These are phyloP conservation scores for Phrynocephalus versicolor DNA, from an alignment of 2,113 vertebrate species.

Conservation along the genomic window DNA sequence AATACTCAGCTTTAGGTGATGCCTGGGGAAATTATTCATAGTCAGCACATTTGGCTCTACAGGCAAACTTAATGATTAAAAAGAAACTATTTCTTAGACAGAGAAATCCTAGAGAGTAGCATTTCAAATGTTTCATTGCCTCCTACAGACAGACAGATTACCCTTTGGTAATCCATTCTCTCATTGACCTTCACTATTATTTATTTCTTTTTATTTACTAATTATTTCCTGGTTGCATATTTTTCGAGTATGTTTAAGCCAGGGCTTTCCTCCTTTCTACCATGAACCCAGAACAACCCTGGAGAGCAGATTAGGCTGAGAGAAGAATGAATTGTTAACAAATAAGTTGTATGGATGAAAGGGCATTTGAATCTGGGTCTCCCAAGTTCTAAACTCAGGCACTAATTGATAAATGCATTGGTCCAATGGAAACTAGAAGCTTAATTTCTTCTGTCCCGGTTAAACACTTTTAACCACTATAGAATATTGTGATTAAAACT, in stretches of 20 bases:
- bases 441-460: not conserved
- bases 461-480: not conserved
- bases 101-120: not conserved
- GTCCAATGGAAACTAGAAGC: not conserved
- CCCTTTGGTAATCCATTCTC: not conserved
- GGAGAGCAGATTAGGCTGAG: not conserved
- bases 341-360: too few relatives aligned
- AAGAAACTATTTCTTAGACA: not conserved
- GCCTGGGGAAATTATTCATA: not conserved
- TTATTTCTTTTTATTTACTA: not conserved
- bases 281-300: not conserved
- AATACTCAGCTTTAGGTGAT: not conserved
- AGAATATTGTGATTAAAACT: not conserved
- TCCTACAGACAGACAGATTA: not conserved
- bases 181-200: not conserved
- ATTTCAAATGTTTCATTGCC: slow-evolving; percentile 2
- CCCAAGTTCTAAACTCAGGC: too few relatives aligned
- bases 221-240: too few relatives aligned
- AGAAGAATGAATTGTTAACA: not conserved
- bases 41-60: slow-evolving; percentile 9
- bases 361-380: too few relatives aligned
- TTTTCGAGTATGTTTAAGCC: not conserved
- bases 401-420: not conserved
- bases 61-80: not conserved
- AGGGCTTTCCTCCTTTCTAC: not conserved